Conservation (phyloP, 1,140 invertebrate species). For the Muscidifurax raptorellus region DNA sequence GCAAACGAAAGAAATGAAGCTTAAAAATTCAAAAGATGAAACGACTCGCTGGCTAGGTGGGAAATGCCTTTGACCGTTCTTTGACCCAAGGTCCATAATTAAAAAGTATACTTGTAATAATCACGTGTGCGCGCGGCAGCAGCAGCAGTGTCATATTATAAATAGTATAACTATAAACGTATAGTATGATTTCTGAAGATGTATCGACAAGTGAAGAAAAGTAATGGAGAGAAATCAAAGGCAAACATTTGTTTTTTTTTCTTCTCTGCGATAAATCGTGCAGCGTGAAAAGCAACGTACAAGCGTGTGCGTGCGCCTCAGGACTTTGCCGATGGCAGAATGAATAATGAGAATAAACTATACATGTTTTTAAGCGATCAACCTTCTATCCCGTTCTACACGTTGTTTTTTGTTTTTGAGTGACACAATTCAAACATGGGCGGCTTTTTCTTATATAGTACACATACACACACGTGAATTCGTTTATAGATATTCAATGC, state of each 20-base stretch:
- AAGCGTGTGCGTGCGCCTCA: slow-evolving; percentile 9
- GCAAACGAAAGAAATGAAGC: slow-evolving; percentile 38
- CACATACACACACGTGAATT: not conserved
- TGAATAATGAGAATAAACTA: slow-evolving; percentile 15
- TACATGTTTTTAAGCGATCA: slow-evolving; percentile 35
- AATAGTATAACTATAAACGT: slow-evolving; percentile 56
- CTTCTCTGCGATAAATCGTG: slow-evolving; percentile 24
- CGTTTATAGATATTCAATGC: no score
- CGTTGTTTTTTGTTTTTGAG: slow-evolving; percentile 32
- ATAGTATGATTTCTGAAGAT: slow-evolving; percentile 56
- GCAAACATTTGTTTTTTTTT: slow-evolving; percentile 48
- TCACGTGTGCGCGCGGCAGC: slow-evolving; percentile 18
- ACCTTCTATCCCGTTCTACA: slow-evolving; percentile 12
- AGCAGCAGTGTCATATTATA: slow-evolving; percentile 63
- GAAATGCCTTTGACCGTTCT: slow-evolving; percentile 64
- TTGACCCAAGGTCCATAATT: slow-evolving; percentile 56
- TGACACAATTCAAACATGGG: slow-evolving; percentile 23
- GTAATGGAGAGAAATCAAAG: slow-evolving; percentile 53
- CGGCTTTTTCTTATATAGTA: slow-evolving; percentile 33
- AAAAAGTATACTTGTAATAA: slow-evolving; percentile 50
- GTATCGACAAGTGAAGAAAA: slow-evolving; percentile 34
- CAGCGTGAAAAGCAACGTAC: slow-evolving; percentile 31
- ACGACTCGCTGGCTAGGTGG: slow-evolving; percentile 45
- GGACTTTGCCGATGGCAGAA: slow-evolving; percentile 26
- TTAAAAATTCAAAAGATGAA: slow-evolving; percentile 28